Evolutionary conservation across 2,113 vertebrate species (phyloP).

Genomic region (Spermophilus dauricus): DNA sequence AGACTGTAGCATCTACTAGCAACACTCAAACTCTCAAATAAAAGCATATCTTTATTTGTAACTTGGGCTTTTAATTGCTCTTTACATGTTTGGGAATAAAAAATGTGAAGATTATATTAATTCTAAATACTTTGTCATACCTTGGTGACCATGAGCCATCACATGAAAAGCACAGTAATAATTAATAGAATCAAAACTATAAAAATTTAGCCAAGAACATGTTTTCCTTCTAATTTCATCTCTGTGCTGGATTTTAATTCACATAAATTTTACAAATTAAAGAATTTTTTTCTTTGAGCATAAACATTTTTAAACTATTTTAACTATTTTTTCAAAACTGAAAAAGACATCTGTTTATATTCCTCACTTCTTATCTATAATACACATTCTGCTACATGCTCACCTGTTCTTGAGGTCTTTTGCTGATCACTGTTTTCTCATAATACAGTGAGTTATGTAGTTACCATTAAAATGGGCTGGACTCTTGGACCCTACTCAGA

Average conservation of each 20-base stretch:
- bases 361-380: background rate
- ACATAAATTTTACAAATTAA: background rate
- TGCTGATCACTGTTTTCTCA: background rate
- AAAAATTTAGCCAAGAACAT: background rate
- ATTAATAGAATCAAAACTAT: background rate
- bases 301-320: constrained; percentile 11
- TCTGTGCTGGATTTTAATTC: background rate
- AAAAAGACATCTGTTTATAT: background rate
- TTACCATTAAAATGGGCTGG: background rate
- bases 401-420: background rate
- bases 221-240: constrained; percentile 9
- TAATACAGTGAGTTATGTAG: background rate
- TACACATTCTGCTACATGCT: background rate
- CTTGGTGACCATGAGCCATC: background rate
- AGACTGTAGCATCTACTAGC: background rate
- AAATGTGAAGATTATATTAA: background rate
- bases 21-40: background rate
- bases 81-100: background rate
- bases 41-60: background rate
- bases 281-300: background rate
- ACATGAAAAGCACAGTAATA: background rate
- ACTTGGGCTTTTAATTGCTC: background rate
- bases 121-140: constrained; percentile 14
- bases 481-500: background rate
- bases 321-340: constrained; percentile 1